A percentile compares a stretch with the other conserved stretches of the same genome.
Conservation (phyloP, 2,888 invertebrate genomes). For the Agonopterix subpropinquella region DNA sequence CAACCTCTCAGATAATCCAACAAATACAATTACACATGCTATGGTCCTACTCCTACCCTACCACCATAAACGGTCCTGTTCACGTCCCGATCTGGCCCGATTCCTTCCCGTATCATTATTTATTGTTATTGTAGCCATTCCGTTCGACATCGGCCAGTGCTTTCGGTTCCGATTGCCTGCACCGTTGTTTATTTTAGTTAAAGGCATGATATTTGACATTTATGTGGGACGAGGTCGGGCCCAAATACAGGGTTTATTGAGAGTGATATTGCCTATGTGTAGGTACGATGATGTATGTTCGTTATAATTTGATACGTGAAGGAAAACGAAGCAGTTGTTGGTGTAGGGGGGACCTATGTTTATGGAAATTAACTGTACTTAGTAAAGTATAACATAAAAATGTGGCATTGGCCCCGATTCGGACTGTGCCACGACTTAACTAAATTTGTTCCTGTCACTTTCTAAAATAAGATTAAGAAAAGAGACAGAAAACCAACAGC, state of each 20-base stretch:
- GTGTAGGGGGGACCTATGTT: no score
- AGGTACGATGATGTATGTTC: no score
- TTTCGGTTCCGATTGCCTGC: slow-evolving; percentile 25
- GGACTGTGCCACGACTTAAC: no score
- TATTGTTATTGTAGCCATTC: slow-evolving; percentile 56
- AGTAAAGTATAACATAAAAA: no score
- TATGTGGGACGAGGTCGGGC: slow-evolving; percentile 25
- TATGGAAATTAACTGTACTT: no score
- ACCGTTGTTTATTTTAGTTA: slow-evolving; percentile 48
- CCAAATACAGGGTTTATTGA: slow-evolving; percentile 2
- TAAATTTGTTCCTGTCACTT: no score
- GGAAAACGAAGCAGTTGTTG: no score
- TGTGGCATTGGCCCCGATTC: no score
- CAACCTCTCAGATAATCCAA: no score
- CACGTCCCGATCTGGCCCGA: slow-evolving; percentile 19
- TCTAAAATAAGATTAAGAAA: no score
- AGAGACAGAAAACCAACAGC: no score
- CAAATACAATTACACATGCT: background rate
- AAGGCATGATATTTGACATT: slow-evolving; percentile 48
- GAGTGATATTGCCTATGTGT: slow-evolving; percentile 1
- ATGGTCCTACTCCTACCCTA: slow-evolving; percentile 17
- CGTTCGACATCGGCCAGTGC: slow-evolving; percentile 20
- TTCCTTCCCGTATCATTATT: slow-evolving; percentile 46
- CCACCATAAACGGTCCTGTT: slow-evolving; percentile 21
- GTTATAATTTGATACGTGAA: no score